Evolutionary conservation across 2,113 vertebrate species (phyloP), one percentile per base, ranked within the genome.

Genomic region (Scophthalmus maximus): DNA sequence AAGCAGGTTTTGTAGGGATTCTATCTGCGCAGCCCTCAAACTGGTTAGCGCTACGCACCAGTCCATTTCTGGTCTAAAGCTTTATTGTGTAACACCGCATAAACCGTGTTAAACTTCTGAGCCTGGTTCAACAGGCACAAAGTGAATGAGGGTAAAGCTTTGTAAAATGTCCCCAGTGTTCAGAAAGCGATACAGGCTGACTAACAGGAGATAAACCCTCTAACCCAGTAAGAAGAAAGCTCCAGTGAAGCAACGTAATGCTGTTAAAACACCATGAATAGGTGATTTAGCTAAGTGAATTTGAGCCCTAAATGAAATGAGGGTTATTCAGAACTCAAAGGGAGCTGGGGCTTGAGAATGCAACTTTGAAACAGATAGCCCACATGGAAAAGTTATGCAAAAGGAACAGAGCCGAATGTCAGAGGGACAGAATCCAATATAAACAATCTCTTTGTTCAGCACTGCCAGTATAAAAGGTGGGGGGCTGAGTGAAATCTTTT

Each of bases 391-490:
- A 80, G 76, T 68, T 76, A 2, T 70, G 67, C 44, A 36, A 73
- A 78, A 40, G 29, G 60, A 77, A 56, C 42, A 60, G 52, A 70
- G 65, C 53, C 7, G 3, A 68, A 73, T 67, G 63, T 79, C 44
- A 15, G 59, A 82, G 73, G 44, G 56, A 82, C 66, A 63, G 65
- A 71, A 34, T 89, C 73, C 71, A 73, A 65, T 63, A 80, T 66
- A 82, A 88, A 89, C 85, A 82, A 55, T 66, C 30, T 66, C 57
- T 89, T 74, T 78, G 69, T 86, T 88, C 46, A 60, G 22, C 57
- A 12, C 25, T 29, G 55, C 25, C 30, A 47, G 75, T 82, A 81
- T 72, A 76, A 84, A 81, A 74, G 73, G 69, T 88, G 66, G 29
- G 46, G 73, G 67, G 53, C 26, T 0, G 5, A 44, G 30, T 11